A percentile compares a stretch with the other conserved stretches of the same genome.
These are phyloP conservation scores for Cosmorhoe ocellata DNA, from an alignment of 2,888 invertebrate genomes.

Conservation along the genomic window DNA sequence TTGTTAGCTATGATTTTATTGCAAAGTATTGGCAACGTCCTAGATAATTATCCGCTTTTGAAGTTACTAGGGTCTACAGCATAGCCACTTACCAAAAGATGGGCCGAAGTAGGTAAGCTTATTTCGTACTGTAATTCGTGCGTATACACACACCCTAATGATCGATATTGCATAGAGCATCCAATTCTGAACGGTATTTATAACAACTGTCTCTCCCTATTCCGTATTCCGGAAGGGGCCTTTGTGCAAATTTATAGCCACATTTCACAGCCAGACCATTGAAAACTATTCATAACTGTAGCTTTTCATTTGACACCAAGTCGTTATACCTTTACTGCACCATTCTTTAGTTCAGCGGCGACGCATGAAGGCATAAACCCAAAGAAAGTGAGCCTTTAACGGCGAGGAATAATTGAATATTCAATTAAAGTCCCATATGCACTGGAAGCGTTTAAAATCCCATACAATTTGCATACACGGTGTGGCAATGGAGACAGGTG, in stretches of 20 bases:
- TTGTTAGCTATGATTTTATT: no score
- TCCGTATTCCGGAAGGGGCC: neutral
- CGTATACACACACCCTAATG: neutral
- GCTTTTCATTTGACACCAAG: slow-evolving; percentile 11
- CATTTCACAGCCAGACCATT: slow-evolving; percentile 1
- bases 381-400: slow-evolving; percentile 32
- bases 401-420: slow-evolving; percentile 59
- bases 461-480: slow-evolving; percentile 32
- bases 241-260: slow-evolving; percentile 7
- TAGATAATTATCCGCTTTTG: no score
- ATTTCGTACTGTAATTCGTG: no score
- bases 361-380: slow-evolving; percentile 27
- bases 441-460: slow-evolving; percentile 30
- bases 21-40: no score
- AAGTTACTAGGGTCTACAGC: no score
- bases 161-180: neutral
- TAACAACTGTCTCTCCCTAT: slow-evolving; percentile 1
- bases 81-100: no score
- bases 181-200: no score
- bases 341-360: slow-evolving; percentile 10
- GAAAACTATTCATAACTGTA: slow-evolving; percentile 9
- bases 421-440: slow-evolving; percentile 47
- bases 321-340: slow-evolving; percentile 11
- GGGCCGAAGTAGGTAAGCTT: no score
- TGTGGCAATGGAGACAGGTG: slow-evolving; percentile 19